Conservation (phyloP, 2,797 vertebrate genomes). For the Anolis apletophallus region DNA sequence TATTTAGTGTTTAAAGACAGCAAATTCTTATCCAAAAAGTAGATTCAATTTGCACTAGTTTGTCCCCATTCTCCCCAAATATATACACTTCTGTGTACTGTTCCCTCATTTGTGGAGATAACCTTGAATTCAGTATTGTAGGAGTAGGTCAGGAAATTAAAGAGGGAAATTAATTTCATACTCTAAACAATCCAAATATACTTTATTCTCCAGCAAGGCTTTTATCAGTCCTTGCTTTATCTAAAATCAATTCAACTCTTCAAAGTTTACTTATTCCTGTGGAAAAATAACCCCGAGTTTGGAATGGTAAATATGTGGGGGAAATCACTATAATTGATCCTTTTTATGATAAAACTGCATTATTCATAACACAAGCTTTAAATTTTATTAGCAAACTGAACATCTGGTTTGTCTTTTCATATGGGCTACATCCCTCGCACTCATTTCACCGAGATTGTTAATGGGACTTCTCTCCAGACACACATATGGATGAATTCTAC, state of each 20-base stretch:
- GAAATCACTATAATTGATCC: constrained; percentile 61
- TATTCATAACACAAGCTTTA: constrained; percentile 60
- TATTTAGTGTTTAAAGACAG: constrained; percentile 39
- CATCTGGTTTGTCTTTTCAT: constrained; percentile 58
- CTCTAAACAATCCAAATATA: constrained; percentile 64
- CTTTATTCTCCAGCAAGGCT: constrained; percentile 59
- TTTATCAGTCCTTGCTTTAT: constrained; percentile 67
- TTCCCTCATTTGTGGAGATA: constrained; percentile 54
- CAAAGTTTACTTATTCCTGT: constrained; percentile 63
- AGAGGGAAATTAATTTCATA: constrained; percentile 63
- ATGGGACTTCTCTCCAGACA: neutral
- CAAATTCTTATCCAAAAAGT: constrained; percentile 36
- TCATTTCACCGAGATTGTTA: constrained; percentile 36
- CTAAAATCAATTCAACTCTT: constrained; percentile 66
- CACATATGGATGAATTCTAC: neutral
- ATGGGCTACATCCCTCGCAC: constrained; percentile 42
- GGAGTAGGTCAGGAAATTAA: constrained; percentile 71
- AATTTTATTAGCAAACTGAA: constrained; percentile 54
- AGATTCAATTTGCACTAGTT: constrained; percentile 40
- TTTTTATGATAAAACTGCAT: constrained; percentile 62
- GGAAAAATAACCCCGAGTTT: constrained; percentile 66
- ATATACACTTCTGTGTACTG: constrained; percentile 62
- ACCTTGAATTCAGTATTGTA: constrained; percentile 63
- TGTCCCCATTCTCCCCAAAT: constrained; percentile 41
- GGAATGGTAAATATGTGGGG: constrained; percentile 68